Evolutionary conservation across 35 echinoderm and acorn worm species (phyloP).

Genomic region (Patiria miniata): DNA sequence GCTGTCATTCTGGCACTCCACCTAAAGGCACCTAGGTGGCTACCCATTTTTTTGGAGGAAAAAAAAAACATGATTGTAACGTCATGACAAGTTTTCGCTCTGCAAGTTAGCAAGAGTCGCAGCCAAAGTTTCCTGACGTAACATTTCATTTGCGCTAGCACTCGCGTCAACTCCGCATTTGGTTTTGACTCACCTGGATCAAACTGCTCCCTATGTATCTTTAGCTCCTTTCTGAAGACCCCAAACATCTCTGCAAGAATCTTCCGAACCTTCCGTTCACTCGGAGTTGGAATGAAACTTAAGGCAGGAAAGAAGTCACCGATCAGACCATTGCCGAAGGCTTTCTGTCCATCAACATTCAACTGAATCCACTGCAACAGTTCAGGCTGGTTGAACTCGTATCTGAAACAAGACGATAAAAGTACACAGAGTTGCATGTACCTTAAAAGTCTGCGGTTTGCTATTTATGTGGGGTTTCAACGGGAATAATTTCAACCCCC

Average conservation of each 20-base stretch:
- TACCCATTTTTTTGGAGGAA: too few relatives aligned
- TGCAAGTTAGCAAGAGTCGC: too few relatives aligned
- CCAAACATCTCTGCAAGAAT: not conserved
- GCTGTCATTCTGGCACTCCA: too few relatives aligned
- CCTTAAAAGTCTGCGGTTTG: too few relatives aligned
- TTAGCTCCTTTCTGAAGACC: not conserved
- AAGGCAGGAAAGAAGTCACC: not conserved
- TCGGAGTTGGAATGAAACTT: not conserved
- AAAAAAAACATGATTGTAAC: too few relatives aligned
- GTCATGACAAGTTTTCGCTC: too few relatives aligned
- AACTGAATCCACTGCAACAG: not conserved
- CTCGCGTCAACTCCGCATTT: not conserved
- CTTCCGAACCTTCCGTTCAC: not conserved
- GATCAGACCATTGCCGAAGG: not conserved
- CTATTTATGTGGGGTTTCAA: too few relatives aligned
- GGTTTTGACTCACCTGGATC: not conserved
- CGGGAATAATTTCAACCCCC: too few relatives aligned
- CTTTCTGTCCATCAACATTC: not conserved
- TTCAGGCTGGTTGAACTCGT: not conserved
- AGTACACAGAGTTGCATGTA: too few relatives aligned
- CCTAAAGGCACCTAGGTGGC: too few relatives aligned
- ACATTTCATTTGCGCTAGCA: not conserved
- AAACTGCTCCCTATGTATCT: not conserved
- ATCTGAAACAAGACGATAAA: not conserved
- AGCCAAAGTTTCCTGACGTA: too few relatives aligned